Evolutionary conservation across 2,888 invertebrate species (phyloP), one percentile per base, ranked within the genome.

Genomic region (Sphecodes monilicornis): DNA sequence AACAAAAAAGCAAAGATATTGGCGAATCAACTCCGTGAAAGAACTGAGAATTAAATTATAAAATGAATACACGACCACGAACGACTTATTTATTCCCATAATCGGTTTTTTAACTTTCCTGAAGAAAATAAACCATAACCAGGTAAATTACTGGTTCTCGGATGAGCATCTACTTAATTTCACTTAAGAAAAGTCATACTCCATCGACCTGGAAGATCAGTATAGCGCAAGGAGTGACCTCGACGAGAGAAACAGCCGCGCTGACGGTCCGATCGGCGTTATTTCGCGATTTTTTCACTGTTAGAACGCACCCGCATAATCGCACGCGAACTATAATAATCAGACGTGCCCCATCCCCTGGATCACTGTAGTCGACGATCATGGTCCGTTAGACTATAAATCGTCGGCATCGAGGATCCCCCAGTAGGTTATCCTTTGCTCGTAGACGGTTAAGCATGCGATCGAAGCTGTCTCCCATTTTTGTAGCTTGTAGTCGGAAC

Each of bases 401-500:
- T 84, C 82, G 76, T 78, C 77, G 80, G 76, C 29, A 54, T 43
- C 70, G 73, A 77, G 70, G 57, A 57, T 57, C 57, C 60, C 22
- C 60, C 22, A 71, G 68, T 85, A 85, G 85, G 66, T 86, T 78
- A 80, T 60, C 78, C 57, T 78, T 76, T 66, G 71, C 74, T 85
- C 41, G 39, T 85, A 77, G 69, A 70, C 50, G 46, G 64, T 82
- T 85, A 85, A 77, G 66, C 68, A 80, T 43, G 70, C 79, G 85
- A 75, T 82, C 82, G 82, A 79, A 86, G 84, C 86, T 83, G 76
- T 86, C 78, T 82, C 86, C 90, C 79, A 90, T 46, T 83, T 68
- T 86, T 88, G 76, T 89, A 89, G 90, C 85, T 90, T 82, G 41
- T 88, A 86, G 81, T 78, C 76, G 76, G 70, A 72, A 76, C 77